Percentiles rank a stretch among this genome's conserved stretches.
Evolutionary conservation across 2,888 invertebrate genomes (phyloP).

Genomic region (Lithosia quadra): DNA sequence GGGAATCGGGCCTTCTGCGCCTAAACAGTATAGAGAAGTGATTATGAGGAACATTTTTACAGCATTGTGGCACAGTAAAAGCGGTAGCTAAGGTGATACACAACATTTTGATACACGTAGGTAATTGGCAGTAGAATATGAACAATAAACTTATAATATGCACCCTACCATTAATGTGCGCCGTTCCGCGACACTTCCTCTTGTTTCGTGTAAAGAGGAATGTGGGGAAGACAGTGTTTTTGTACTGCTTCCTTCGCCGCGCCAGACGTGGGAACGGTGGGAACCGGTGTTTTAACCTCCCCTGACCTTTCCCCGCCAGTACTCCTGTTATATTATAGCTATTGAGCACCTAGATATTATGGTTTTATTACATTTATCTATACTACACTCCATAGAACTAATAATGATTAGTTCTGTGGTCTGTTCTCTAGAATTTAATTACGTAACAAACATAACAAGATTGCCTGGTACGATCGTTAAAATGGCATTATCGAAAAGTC

Average conservation of each 20-base stretch:
- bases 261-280: slow-evolving; percentile 63
- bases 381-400: no score
- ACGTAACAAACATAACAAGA: background rate
- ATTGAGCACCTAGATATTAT: slow-evolving; percentile 28
- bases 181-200: slow-evolving; percentile 56
- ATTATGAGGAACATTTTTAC: no score
- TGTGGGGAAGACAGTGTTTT: slow-evolving; percentile 54
- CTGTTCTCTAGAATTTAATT: background rate
- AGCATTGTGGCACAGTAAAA: no score
- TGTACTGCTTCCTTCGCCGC: slow-evolving; percentile 66
- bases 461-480: background rate
- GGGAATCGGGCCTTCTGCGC: no score
- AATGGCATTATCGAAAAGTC: background rate
- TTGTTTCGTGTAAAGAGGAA: slow-evolving; percentile 42
- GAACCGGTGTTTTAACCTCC: slow-evolving; percentile 51
- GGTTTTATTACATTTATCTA: slow-evolving; percentile 13
- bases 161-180: slow-evolving; percentile 45
- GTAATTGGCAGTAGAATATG: slow-evolving; percentile 5
- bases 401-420: no score
- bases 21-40: no score
- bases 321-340: slow-evolving; percentile 37
- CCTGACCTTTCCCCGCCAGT: slow-evolving; percentile 66
- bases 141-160: slow-evolving; percentile 26
- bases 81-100: no score
- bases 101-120: no score